Base-by-base conservation (phyloP, 2,888 invertebrate genomes). In the Teleogryllus oceanicus region DNA sequence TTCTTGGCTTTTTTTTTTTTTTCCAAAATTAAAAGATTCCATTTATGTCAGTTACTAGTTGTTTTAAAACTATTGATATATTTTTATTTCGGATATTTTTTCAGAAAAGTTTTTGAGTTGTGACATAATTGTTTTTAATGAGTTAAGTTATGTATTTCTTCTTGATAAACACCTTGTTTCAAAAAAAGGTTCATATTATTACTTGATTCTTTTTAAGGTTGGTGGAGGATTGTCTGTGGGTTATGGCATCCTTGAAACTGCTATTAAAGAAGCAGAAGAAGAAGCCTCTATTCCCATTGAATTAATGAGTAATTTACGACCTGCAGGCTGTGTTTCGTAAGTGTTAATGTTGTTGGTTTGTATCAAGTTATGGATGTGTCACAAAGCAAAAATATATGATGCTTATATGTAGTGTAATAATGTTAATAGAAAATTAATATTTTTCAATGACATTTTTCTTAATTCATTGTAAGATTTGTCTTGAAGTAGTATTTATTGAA, bases 171-270 rank as follows among this genome's bases (percentile, higher is more conserved):
- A 37, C 5, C 37, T 37, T 37, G 4, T 37, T 37, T 37, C 8
- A 37, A 37, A 8, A 37, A 5, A 37, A 37, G 37, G 37, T 37
- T 37, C 37, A 37, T 8, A 8, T 5, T 37, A 37, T 37, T 37
- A 5, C 0, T 37, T 37, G 24, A 24, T 37, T 37, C 37, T 37
- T 37, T 37, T 62, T 62, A 84, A 89, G 89, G 89, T 96, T 74
- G 96, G 96, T 83, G 98, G 98, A 79, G 98, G 97, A 5, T 87
- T 98, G 78, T 94, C 96, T 49, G 96, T 96, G 76, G 97, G 96
- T 20, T 94, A 93, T 87, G 94, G 94, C 77, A 93, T 97, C 81
- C 88, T 94, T 84, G 96, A 97, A 88, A 97, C 97, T 78, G 96
- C 96, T 62, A 91, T 94, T 83, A 97, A 97, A 86, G 98, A 98